phyloP scores from a whole-genome alignment of 1,140 invertebrate genomes.

The Philopotamus ludificatus region DNA sequence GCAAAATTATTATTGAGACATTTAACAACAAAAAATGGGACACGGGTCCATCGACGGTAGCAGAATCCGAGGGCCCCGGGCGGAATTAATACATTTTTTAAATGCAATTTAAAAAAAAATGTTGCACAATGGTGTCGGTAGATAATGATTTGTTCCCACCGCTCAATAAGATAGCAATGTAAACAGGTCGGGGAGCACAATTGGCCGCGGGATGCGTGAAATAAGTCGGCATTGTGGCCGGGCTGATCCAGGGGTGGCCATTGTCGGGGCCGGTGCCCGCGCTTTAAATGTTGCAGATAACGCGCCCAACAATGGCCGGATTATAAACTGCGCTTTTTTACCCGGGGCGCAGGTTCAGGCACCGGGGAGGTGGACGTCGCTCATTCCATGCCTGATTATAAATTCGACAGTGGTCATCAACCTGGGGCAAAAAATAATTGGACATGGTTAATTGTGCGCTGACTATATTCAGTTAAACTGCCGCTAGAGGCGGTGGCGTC shows the following conservation, averaged over 20 bases:
- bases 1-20: too few relatives aligned
- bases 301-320: conserved; percentile 18
- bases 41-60: too few relatives aligned
- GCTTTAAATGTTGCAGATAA: conserved; percentile 24
- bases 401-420: too few relatives aligned
- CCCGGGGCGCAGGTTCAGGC: not conserved
- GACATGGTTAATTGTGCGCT: too few relatives aligned
- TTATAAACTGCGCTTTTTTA: conserved; percentile 26
- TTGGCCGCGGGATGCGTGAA: conserved; percentile 7
- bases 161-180: not conserved
- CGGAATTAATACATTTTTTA: too few relatives aligned
- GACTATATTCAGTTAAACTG: too few relatives aligned
- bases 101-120: not conserved
- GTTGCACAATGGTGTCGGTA: not conserved
- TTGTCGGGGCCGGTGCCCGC: conserved; percentile 6
- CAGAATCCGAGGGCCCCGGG: too few relatives aligned
- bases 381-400: too few relatives aligned
- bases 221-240: conserved; percentile 6
- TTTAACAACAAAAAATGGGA: too few relatives aligned
- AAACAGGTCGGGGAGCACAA: conserved; percentile 2
- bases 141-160: not conserved
- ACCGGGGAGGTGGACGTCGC: too few relatives aligned
- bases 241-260: conserved; percentile 9
- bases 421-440: too few relatives aligned
- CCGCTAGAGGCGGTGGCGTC: too few relatives aligned